phyloP scores from a whole-genome alignment of 1,140 invertebrate species.

The Sipha flava region DNA sequence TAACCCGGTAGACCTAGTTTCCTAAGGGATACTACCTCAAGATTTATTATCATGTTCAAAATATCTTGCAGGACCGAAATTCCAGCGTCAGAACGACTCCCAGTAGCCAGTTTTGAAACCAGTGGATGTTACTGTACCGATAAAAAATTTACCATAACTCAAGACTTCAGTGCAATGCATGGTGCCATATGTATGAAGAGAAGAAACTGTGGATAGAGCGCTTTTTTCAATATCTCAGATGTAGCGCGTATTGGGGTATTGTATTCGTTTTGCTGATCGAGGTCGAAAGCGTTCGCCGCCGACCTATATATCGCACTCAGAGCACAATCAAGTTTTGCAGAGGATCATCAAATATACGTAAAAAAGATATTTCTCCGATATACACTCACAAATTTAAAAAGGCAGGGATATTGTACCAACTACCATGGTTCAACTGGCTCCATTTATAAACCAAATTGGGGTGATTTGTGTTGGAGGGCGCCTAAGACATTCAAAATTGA shows the following conservation, averaged over 20 bases:
- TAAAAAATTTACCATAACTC: neutral
- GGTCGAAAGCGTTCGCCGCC: neutral
- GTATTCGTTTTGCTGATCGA: neutral
- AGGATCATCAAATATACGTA: neutral
- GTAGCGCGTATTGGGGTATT: neutral
- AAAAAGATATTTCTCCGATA: neutral
- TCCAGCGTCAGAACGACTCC: neutral
- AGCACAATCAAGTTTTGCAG: neutral
- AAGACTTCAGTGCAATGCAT: neutral
- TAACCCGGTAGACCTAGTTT: conserved; percentile 9
- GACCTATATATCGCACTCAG: neutral
- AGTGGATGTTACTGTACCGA: no score
- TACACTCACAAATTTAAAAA: neutral
- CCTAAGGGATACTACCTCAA: neutral
- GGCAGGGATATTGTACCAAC: neutral
- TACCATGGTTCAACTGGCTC: neutral
- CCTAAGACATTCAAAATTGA: conserved; percentile 6
- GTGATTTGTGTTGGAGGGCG: conserved; percentile 33
- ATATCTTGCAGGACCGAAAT: neutral
- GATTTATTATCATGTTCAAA: neutral
- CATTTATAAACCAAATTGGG: conserved; percentile 33
- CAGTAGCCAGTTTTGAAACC: neutral
- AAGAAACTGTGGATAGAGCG: neutral
- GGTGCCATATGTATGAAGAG: neutral
- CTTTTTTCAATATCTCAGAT: neutral